Evolutionary conservation across 2,113 vertebrate species (phyloP), one percentile per base, ranked within the genome.

Genomic region (Gymnarchus niloticus): DNA sequence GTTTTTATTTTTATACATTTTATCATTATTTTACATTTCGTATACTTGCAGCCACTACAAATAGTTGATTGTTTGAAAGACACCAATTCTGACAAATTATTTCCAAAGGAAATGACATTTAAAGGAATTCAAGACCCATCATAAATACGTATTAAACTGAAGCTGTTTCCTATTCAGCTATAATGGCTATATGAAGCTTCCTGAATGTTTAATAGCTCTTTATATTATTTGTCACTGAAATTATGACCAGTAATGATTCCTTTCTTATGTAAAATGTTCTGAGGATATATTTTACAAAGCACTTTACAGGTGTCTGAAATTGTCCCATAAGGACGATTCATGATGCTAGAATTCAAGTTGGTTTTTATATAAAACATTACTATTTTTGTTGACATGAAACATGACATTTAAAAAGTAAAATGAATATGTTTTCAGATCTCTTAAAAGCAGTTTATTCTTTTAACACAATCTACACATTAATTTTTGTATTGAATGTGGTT

Each of bases 131-230:
- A 83, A 56, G n/a, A 83, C 8, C 17, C 56, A 83, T 83, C 44
- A 83, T 83, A 57, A 83, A 83, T 59, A 59, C 28, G n/a, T 44
- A 56, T 33, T 44, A 83, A 17, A 83, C 52, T 28, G 52, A 44
- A 83, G 19, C 52, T 56, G 33, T 37, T 6, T 57, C 14, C 37
- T 28, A 23, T 44, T 19, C 41, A 44, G 54, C 33, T 44, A 44
- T 56, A 57, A 83, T 2, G 56, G 52, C 52, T 56, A 83, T n/a
- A 83, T 57, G 56, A 54, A 41, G 21, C 37, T 37, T 82, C 80
- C 80, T 54, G 80, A 54, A 52, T 33, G 6, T 48, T n/a, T 33
- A 82, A 82, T 54, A 82, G 25, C 49, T 82, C 25, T 12, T 41
- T 19, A 81, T 59, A 57, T 41, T 6, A 25, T 83, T 56, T 83